Percentiles rank a stretch among this genome's conserved stretches.
Conservation (phyloP, 2,888 invertebrate genomes). For the Plebejus argus region DNA sequence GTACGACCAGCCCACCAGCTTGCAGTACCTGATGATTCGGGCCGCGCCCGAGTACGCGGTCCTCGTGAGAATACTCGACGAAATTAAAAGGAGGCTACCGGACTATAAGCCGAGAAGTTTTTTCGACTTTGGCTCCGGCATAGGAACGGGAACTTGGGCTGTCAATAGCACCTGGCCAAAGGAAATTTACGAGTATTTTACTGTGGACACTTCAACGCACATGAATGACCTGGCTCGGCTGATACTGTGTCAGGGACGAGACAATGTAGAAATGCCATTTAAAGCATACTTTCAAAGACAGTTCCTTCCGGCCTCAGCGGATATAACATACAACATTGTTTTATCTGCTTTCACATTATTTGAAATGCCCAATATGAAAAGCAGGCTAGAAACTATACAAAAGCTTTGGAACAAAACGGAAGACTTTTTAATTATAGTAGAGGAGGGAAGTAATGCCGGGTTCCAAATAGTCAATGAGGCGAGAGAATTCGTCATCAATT, state of each 20-base stretch:
- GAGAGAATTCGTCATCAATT: slow-evolving; percentile 87
- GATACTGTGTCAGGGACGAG: slow-evolving; percentile 84
- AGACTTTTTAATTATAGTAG: slow-evolving; percentile 90
- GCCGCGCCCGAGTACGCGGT: slow-evolving; percentile 89
- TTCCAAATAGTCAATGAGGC: slow-evolving; percentile 92
- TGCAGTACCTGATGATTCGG: slow-evolving; percentile 87
- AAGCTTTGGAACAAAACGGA: slow-evolving; percentile 94
- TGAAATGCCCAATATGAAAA: slow-evolving; percentile 85
- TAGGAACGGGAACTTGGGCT: slow-evolving; percentile 94
- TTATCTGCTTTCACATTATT: slow-evolving; percentile 90
- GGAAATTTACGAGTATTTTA: slow-evolving; percentile 89
- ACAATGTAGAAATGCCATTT: slow-evolving; percentile 79
- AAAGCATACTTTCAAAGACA: slow-evolving; percentile 88
- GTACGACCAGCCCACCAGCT: slow-evolving; percentile 83
- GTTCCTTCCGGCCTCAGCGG: slow-evolving; percentile 86
- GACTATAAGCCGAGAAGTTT: slow-evolving; percentile 88
- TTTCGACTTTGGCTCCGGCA: slow-evolving; percentile 96
- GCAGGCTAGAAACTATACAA: slow-evolving; percentile 85
- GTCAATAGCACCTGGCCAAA: slow-evolving; percentile 86
- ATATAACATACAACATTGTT: slow-evolving; percentile 87
- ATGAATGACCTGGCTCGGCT: slow-evolving; percentile 92
- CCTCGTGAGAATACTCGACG: slow-evolving; percentile 85
- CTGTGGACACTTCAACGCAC: slow-evolving; percentile 89
- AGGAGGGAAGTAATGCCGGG: slow-evolving; percentile 91
- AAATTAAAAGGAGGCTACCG: slow-evolving; percentile 84